Evolutionary conservation across 2,797 vertebrate genomes (phyloP).

Genomic region (Spinibarbus caldwelli): DNA sequence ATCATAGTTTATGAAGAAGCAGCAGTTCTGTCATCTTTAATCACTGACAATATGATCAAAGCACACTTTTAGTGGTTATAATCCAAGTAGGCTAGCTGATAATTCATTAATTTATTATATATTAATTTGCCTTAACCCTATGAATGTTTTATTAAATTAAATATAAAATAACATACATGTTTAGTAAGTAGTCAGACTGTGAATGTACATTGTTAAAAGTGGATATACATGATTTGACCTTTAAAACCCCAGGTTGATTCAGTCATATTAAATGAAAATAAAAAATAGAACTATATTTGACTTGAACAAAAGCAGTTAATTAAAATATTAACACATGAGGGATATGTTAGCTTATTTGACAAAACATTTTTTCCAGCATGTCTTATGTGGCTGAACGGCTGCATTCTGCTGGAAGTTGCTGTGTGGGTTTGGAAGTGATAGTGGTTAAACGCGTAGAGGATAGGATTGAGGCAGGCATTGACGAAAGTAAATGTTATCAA

Average conservation of each 20-base stretch:
- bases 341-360: background rate
- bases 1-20: background rate
- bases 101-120: background rate
- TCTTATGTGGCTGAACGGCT: background rate
- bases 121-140: background rate
- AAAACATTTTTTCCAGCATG: background rate
- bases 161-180: background rate
- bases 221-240: background rate
- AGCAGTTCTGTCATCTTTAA: too few relatives aligned
- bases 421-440: background rate
- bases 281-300: background rate
- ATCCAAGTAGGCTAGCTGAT: background rate
- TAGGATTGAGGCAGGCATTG: slow-evolving; percentile 24
- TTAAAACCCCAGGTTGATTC: background rate
- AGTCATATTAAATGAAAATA: background rate
- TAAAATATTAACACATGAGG: background rate
- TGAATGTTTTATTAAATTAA: background rate
- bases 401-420: background rate
- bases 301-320: background rate
- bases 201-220: background rate
- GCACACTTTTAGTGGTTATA: background rate
- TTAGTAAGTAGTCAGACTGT: background rate
- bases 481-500: background rate
- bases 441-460: slow-evolving; percentile 5
- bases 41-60: too few relatives aligned